These are phyloP conservation scores for Leptinotarsa defecta DNA, from an alignment of 1,140 invertebrate species.

Conservation along the genomic window DNA sequence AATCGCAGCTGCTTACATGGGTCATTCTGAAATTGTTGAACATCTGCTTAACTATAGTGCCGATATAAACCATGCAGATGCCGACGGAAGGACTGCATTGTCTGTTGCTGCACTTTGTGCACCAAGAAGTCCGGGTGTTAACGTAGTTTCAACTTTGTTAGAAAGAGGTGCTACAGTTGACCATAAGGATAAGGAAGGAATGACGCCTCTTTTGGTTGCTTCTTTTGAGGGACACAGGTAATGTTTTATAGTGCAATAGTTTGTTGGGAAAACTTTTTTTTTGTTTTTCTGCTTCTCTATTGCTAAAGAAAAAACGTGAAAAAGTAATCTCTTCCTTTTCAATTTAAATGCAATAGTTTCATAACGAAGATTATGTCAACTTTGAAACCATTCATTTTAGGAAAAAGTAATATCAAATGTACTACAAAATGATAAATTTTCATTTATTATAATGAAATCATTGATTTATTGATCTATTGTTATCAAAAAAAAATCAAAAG, in stretches of 20 bases:
- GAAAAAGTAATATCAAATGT: too few relatives aligned
- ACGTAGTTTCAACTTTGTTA: slow-evolving; percentile 73
- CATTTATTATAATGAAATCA: too few relatives aligned
- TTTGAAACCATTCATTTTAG: too few relatives aligned
- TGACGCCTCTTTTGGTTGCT: slow-evolving; percentile 90
- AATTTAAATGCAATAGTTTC: slow-evolving; percentile 10
- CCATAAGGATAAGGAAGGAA: slow-evolving; percentile 88
- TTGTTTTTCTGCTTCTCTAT: too few relatives aligned
- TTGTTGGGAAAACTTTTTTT: background rate
- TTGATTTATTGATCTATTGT: too few relatives aligned
- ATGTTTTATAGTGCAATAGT: slow-evolving; percentile 43
- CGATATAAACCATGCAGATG: slow-evolving; percentile 84
- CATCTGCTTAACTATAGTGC: slow-evolving; percentile 84
- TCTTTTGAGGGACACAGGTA: slow-evolving; percentile 89
- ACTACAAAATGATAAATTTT: too few relatives aligned
- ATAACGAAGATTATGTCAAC: background rate
- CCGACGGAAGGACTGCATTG: slow-evolving; percentile 90
- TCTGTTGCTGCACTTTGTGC: slow-evolving; percentile 90
- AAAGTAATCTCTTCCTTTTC: background rate
- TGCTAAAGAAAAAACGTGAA: too few relatives aligned
- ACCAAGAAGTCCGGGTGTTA: slow-evolving; percentile 71
- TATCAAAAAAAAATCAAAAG: too few relatives aligned
- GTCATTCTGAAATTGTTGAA: slow-evolving; percentile 89
- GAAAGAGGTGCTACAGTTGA: slow-evolving; percentile 86
- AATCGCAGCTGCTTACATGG: slow-evolving; percentile 90